Evolutionary conservation across 1,140 invertebrate species (phyloP).

Genomic region (Magallana ariakensis): DNA sequence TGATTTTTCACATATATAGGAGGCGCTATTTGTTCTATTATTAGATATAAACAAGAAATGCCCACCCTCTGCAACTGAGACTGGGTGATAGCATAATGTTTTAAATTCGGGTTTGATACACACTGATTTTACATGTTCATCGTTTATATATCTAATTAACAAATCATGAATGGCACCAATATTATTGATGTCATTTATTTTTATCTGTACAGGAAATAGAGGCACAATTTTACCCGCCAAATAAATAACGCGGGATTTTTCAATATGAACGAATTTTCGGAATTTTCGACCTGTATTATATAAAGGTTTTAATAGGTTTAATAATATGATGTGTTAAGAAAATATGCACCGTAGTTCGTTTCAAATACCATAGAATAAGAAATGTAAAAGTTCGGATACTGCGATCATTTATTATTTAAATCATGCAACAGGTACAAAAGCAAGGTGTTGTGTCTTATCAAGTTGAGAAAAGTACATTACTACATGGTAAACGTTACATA

Average conservation of each 20-base stretch:
- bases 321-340: not conserved
- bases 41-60: slow-evolving; percentile 1
- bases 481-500: too few relatives aligned
- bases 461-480: too few relatives aligned
- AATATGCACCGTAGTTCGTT: not conserved
- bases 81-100: not conserved
- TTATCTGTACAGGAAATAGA: not conserved
- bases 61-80: not conserved
- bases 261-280: not conserved
- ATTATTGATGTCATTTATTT: too few relatives aligned
- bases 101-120: too few relatives aligned
- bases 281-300: not conserved
- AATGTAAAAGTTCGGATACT: too few relatives aligned
- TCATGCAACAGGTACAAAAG: too few relatives aligned
- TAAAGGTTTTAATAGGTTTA: not conserved
- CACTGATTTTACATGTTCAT: too few relatives aligned
- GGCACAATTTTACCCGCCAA: slow-evolving; percentile 37
- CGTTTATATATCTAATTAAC: too few relatives aligned
- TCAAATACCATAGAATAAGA: too few relatives aligned
- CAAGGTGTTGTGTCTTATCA: too few relatives aligned
- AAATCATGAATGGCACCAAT: too few relatives aligned
- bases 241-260: not conserved
- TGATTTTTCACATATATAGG: slow-evolving; percentile 58
- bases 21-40: slow-evolving; percentile 31
- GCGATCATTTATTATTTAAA: too few relatives aligned